phyloP scores from a whole-genome alignment of 1,140 invertebrate species.

The Frieseomelitta varia region DNA sequence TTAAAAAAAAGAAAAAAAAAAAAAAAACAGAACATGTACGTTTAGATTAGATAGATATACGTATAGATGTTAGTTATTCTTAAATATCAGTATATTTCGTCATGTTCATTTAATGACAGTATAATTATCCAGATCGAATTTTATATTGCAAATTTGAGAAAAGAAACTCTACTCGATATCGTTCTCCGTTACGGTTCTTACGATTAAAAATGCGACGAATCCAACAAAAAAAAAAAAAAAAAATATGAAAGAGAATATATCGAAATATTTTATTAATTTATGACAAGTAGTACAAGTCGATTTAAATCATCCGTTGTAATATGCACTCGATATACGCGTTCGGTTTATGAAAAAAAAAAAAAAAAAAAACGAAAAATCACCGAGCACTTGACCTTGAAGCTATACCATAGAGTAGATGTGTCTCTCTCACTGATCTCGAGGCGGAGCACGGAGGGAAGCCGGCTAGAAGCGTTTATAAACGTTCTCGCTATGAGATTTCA shows the following conservation, averaged over 20 bases:
- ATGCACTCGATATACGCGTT: not conserved
- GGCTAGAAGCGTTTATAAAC: conserved; percentile 14
- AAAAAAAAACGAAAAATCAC: not conserved
- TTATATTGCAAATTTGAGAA: not conserved
- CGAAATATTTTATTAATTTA: too few relatives aligned
- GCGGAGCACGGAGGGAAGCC: conserved; percentile 5
- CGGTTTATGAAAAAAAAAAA: too few relatives aligned
- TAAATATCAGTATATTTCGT: conserved; percentile 34
- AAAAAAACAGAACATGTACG: conserved; percentile 8
- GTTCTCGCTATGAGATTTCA: conserved; percentile 13
- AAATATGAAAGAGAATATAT: too few relatives aligned
- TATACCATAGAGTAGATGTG: too few relatives aligned
- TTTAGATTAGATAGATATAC: conserved; percentile 56
- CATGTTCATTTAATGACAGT: not conserved
- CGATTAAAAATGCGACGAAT: too few relatives aligned
- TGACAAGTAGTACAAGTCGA: too few relatives aligned
- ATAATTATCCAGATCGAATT: not conserved
- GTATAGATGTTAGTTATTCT: conserved; percentile 47
- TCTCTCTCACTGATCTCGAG: not conserved
- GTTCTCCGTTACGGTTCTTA: too few relatives aligned
- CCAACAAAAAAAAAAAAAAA: too few relatives aligned
- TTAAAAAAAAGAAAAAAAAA: not conserved
- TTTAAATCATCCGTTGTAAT: too few relatives aligned
- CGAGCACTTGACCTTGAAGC: not conserved
- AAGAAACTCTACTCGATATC: not conserved